phyloP scores from a whole-genome alignment of 2,888 invertebrate genomes.

The Acanthosepion pharaonis region DNA sequence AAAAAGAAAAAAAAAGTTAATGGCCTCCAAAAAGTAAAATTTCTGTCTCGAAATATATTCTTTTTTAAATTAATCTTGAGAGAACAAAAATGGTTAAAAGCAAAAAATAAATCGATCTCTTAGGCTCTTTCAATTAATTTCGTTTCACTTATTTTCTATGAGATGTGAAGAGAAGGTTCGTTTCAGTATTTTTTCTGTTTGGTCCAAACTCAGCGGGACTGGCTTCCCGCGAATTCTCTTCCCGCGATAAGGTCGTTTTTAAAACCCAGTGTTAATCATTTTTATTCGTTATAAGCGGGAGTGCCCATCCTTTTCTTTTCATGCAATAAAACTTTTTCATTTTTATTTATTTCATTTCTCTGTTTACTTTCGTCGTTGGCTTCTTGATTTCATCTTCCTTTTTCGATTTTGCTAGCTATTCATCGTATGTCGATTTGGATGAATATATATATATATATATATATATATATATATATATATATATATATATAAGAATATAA shows the following conservation, averaged over 20 bases:
- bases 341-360: not conserved
- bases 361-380: not conserved
- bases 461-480: not conserved
- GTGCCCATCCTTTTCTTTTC: not conserved
- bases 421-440: not conserved
- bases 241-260: not conserved
- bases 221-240: not conserved
- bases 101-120: no score
- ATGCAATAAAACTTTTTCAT: not conserved
- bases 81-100: not conserved
- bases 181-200: not conserved
- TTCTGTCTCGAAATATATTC: no score
- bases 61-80: no score
- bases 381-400: no score
- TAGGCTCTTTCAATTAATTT: not conserved
- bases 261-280: not conserved
- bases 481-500: no score
- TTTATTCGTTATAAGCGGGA: not conserved
- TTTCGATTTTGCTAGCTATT: not conserved
- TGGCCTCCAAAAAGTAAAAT: no score
- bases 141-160: not conserved
- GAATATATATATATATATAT: not conserved
- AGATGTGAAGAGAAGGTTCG: not conserved
- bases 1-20: no score
- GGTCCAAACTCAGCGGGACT: not conserved